phyloP scores from a whole-genome alignment of 2,888 invertebrate genomes.

The Cyaniris semiargus region DNA sequence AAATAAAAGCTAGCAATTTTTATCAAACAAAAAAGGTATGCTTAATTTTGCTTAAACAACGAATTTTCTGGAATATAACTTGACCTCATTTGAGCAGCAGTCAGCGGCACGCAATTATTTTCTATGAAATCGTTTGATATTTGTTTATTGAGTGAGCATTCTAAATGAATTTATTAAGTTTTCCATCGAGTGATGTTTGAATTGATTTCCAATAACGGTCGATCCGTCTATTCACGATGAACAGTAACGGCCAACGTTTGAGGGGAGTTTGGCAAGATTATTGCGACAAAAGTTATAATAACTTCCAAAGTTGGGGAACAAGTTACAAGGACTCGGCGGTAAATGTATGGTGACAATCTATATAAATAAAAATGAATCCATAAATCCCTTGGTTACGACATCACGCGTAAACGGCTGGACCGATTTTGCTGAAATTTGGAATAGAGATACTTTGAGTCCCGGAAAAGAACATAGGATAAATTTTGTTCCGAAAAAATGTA shows the following conservation, averaged over 20 bases:
- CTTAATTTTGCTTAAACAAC: slow-evolving; percentile 13
- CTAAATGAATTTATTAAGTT: slow-evolving; percentile 21
- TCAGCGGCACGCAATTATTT: slow-evolving; percentile 3
- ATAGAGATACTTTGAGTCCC: too few relatives aligned
- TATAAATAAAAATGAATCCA: too few relatives aligned
- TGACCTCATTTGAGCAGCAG: slow-evolving; percentile 7
- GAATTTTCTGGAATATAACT: slow-evolving; percentile 5
- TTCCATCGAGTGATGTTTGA: slow-evolving; percentile 34
- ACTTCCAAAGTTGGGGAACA: slow-evolving; percentile 42
- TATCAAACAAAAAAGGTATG: slow-evolving; percentile 1
- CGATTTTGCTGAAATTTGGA: too few relatives aligned
- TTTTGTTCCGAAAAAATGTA: too few relatives aligned
- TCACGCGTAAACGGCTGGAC: too few relatives aligned
- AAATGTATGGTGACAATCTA: neutral
- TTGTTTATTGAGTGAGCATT: slow-evolving; percentile 4
- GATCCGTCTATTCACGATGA: slow-evolving; percentile 38
- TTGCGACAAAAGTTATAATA: slow-evolving; percentile 54
- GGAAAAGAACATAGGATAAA: too few relatives aligned
- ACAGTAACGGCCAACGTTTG: slow-evolving; percentile 35
- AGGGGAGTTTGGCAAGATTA: slow-evolving; percentile 44
- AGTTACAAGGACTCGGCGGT: slow-evolving; percentile 35
- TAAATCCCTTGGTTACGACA: too few relatives aligned
- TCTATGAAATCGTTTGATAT: slow-evolving; percentile 5
- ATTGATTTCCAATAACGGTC: slow-evolving; percentile 39
- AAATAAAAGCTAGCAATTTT: neutral